Percentiles rank a stretch among this genome's conserved stretches.
These are phyloP conservation scores for Dendrolimus houi DNA, from an alignment of 2,888 invertebrate genomes.

Conservation along the genomic window DNA sequence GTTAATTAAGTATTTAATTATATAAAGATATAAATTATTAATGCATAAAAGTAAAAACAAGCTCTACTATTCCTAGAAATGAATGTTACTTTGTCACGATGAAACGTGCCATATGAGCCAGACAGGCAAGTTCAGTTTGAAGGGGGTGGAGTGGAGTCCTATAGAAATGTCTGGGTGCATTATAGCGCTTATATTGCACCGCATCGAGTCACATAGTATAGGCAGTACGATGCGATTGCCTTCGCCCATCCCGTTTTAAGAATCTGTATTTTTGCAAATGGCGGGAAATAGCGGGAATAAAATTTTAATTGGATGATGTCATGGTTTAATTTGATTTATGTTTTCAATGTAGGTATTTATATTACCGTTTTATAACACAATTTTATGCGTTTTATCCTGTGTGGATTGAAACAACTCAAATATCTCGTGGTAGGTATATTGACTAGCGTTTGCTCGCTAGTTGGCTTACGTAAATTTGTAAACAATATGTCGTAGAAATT, in stretches of 20 bases:
- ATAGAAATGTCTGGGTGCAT: slow-evolving; percentile 65
- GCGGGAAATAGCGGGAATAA: slow-evolving; percentile 4
- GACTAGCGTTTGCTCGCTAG: too few relatives aligned
- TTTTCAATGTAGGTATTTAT: background rate
- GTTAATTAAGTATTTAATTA: too few relatives aligned
- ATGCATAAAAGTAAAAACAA: slow-evolving; percentile 8
- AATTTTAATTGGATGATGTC: background rate
- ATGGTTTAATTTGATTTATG: background rate
- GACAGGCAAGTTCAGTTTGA: slow-evolving; percentile 72
- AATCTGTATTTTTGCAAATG: slow-evolving; percentile 2
- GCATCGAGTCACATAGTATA: slow-evolving; percentile 36
- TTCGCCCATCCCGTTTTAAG: slow-evolving; percentile 29
- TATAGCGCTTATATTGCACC: slow-evolving; percentile 39
- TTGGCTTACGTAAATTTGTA: too few relatives aligned
- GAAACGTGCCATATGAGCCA: slow-evolving; percentile 78
- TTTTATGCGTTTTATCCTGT: background rate
- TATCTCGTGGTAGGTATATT: too few relatives aligned
- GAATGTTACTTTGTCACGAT: background rate
- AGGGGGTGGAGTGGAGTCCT: slow-evolving; percentile 38
- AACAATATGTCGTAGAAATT: too few relatives aligned
- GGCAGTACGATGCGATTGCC: slow-evolving; percentile 43
- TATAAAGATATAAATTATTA: slow-evolving; percentile 3
- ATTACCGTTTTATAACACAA: background rate
- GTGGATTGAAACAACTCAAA: too few relatives aligned
- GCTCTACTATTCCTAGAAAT: background rate